Base-by-base conservation (phyloP, 2,797 vertebrate genomes). In the Phoeniculus purpureus region DNA sequence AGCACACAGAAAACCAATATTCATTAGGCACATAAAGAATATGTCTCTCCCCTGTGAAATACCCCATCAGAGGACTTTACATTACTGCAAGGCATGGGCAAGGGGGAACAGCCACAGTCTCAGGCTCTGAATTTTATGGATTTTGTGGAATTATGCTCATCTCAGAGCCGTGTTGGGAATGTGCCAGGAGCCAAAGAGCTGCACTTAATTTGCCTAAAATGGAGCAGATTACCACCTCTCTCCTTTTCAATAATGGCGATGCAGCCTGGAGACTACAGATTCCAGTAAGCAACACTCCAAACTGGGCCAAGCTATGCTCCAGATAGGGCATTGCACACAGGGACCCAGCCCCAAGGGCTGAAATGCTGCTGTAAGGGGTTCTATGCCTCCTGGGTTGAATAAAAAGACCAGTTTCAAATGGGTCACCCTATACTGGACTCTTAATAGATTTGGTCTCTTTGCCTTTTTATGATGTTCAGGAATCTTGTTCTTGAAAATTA, bases 181-280 rank as follows among this genome's bases (percentile, higher is more conserved):
- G 54, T 81, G 92, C 94, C 94, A 96, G 73, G 93, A 94, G 79
- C 75, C 85, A 67, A 87, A 94, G 91, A 62, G 68, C 85, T 91
- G 79, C 89, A 74, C 81, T 89, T 94, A 65, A 96, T 96, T 94
- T 96, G 73, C 90, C 91, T 94, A 77, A 94, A 95, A 95, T 73
- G 74, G 84, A 94, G 89, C 91, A 94, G 91, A 89, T 93, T 95
- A 85, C 65, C 82, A 85, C 82, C 90, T 87, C 52, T 93, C 83
- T 85, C 73, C 91, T 83, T 87, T 79, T 88, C 66, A 89, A 95
- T 86, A 93, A 72, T 43, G 72, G 88, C 89, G 62, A 91, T 84
- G 32, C 83, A 94, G 87, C 62, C 82, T 87, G 73, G 95, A 96
- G 94, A 96, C 92, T 94, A 93, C 80, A 85, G 68, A 83, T 66